Conservation (phyloP, 2,113 vertebrate species). For the Crotalus viridis region DNA sequence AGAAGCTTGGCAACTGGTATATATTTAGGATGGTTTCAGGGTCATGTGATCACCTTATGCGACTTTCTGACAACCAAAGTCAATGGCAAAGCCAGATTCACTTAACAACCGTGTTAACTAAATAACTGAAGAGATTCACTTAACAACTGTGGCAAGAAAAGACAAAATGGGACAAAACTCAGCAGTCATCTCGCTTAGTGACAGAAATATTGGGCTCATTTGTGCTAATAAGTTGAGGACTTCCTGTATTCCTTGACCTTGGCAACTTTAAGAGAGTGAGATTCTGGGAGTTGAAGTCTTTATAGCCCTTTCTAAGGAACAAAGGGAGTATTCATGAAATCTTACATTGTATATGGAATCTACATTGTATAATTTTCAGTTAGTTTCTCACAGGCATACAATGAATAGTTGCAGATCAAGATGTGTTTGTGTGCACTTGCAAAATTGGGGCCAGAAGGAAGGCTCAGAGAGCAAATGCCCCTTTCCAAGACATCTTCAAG, state of each 20-base stretch:
- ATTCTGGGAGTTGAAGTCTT: not conserved
- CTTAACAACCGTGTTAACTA: not conserved
- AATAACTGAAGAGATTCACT: not conserved
- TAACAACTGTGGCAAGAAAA: not conserved
- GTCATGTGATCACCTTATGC: not conserved
- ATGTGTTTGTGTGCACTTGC: no score
- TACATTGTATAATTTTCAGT: no score
- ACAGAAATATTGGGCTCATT: not conserved
- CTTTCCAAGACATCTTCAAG: no score
- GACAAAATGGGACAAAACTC: not conserved
- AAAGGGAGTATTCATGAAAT: no score
- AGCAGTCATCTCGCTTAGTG: not conserved
- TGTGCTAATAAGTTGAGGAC: not conserved
- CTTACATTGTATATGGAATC: no score
- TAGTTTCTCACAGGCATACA: no score
- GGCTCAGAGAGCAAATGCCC: no score
- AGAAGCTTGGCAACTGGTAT: not conserved
- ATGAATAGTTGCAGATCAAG: no score
- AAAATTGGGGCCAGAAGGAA: no score
- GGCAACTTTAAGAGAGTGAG: not conserved
- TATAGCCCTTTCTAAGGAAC: no score
- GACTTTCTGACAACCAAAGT: not conserved
- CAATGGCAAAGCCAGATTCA: not conserved
- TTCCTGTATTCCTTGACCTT: not conserved
- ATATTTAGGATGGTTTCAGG: not conserved